Evolutionary conservation across 2,113 vertebrate species (phyloP), one percentile per base, ranked within the genome.

Genomic region (Calidris pygmaea): DNA sequence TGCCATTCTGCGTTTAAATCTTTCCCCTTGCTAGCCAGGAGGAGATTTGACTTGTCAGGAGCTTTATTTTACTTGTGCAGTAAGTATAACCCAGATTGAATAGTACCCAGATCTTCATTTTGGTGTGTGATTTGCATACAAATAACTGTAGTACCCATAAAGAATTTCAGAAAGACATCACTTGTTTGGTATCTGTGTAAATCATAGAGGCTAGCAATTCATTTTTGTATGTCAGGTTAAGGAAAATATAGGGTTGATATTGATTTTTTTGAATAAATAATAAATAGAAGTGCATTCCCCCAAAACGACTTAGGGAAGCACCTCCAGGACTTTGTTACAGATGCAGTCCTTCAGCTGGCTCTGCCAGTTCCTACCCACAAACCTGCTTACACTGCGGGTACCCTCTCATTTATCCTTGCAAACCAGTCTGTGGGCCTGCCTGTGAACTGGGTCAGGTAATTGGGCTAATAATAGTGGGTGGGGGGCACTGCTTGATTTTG

Each of bases 341-440:
- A 14, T 32, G 70, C n/a, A 50, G 37, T 71, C 58, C 71, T 83
- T 43, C 50, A 79, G 58, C 79, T 73, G 84, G 45, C 93, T 50
- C 10, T 58, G 60, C 92, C 65, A 89, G 65, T 93, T 95, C 86
- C 87, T 84, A 2, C 59, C 72, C 84, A 70, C 45, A 62, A 65
- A 83, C 50, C 50, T 80, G 67, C 72, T 84, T 45, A 4, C 2
- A 1, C 35, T 41, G 43, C 56, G 78, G 74, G 60, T 81, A 56
- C 68, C 65, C 80, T 89, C 65, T 93, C 56, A 93, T 91, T 95
- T 92, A 77, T 59, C 81, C 85, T 29, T 85, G 87, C 87, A 82
- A 82, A 96, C 92, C 79, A 88, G 90, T 94, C 85, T 85, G 81
- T 94, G 53, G 71, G 62, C 62, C 74, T 82, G 52, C 12, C 5